Evolutionary conservation across 2,888 invertebrate genomes (phyloP).

Genomic region (Griposia aprilina): DNA sequence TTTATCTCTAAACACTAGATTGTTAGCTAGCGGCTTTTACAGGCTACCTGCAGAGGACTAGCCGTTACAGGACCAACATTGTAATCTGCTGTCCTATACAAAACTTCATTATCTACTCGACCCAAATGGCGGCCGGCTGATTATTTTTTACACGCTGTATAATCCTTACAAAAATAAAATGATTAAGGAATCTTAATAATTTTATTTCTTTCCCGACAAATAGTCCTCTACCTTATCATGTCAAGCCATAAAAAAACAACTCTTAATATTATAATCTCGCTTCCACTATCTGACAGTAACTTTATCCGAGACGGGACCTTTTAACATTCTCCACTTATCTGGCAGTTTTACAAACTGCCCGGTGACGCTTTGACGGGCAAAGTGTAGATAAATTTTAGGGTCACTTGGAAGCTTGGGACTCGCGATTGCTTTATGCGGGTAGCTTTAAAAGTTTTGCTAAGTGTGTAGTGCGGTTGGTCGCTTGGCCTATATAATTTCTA

Average conservation of each 20-base stretch:
- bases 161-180: no score
- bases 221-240: conserved; percentile 32
- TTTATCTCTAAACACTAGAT: no score
- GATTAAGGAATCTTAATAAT: neutral
- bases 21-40: no score
- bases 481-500: no score
- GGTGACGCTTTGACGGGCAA: conserved; percentile 53
- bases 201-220: conserved; percentile 1
- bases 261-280: conserved; percentile 56
- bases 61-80: no score
- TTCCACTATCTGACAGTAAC: conserved; percentile 48
- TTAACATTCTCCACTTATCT: conserved; percentile 61
- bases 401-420: conserved; percentile 27
- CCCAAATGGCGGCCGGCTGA: no score
- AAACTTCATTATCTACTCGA: no score
- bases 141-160: no score
- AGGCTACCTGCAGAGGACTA: no score
- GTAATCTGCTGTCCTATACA: no score
- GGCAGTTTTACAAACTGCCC: conserved; percentile 56
- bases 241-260: conserved; percentile 46
- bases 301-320: conserved; percentile 50
- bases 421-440: conserved; percentile 62
- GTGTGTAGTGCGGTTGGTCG: conserved; percentile 18
- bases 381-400: conserved; percentile 57
- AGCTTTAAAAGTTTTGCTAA: conserved; percentile 45